Evolutionary conservation across 2,888 invertebrate species (phyloP).

Genomic region (Leucophenga montana): DNA sequence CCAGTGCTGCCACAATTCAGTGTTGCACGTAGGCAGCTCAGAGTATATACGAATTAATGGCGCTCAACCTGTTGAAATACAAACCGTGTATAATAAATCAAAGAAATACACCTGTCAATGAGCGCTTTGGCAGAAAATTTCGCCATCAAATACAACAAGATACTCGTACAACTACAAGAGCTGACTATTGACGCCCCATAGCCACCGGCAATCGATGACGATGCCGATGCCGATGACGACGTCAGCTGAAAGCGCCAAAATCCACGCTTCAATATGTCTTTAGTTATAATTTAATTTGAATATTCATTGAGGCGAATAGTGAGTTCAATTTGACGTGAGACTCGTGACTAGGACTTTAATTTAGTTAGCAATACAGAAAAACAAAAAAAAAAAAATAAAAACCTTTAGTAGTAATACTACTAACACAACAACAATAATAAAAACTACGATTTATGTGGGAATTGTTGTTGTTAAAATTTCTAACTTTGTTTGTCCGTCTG

Average conservation of each 20-base stretch:
- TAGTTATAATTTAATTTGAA: constrained; percentile 24
- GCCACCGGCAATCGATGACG: neutral
- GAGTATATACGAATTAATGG: neutral
- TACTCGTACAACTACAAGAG: too few species aligned
- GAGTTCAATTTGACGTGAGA: constrained; percentile 1
- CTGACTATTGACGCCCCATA: neutral
- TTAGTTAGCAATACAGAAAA: constrained; percentile 1
- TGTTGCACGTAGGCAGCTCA: too few species aligned
- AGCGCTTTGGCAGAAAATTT: constrained; percentile 6
- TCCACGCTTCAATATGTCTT: constrained; percentile 11
- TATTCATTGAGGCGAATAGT: constrained; percentile 9
- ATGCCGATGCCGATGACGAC: neutral
- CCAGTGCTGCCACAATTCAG: too few species aligned
- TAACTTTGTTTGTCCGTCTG: neutral
- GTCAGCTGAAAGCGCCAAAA: constrained; percentile 15
- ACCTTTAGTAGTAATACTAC: neutral
- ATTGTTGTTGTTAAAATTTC: constrained; percentile 7
- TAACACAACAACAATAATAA: neutral
- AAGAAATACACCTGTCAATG: constrained; percentile 17
- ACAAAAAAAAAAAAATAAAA: neutral
- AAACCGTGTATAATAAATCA: constrained; percentile 15
- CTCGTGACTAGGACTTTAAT: constrained; percentile 21
- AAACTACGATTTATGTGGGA: constrained; percentile 19
- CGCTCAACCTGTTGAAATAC: constrained; percentile 17
- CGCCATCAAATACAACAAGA: constrained; percentile 14